Percentiles rank a stretch among this genome's conserved stretches.
Evolutionary conservation across 2,113 vertebrate species (phyloP).

Genomic region (pig (Sus scrofa)): DNA sequence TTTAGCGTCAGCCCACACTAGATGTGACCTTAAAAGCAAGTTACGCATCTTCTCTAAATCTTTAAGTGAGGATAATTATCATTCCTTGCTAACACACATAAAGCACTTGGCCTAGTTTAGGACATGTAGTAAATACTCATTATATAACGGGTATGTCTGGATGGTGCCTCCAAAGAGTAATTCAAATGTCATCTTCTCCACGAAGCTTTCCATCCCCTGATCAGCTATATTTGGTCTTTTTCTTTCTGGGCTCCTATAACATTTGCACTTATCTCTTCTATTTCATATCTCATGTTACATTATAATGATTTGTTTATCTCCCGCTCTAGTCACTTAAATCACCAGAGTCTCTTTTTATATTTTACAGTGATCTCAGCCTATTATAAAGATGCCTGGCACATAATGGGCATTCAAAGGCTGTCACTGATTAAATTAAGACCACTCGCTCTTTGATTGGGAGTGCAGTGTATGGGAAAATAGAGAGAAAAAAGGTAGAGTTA

Average conservation of each 20-base stretch:
- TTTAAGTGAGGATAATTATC: neutral
- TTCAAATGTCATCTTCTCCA: neutral
- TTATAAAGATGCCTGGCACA: neutral
- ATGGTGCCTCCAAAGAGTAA: neutral
- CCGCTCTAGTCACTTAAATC: neutral
- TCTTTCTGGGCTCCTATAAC: neutral
- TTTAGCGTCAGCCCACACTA: neutral
- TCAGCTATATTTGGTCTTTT: neutral
- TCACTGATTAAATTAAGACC: neutral
- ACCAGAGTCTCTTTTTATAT: neutral
- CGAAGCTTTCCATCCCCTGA: neutral
- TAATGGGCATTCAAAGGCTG: neutral
- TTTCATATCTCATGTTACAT: neutral
- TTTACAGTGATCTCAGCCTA: neutral
- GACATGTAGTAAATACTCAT: neutral
- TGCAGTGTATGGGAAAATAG: neutral
- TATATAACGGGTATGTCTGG: neutral
- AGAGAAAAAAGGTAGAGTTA: neutral
- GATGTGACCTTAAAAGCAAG: neutral
- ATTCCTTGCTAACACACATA: neutral
- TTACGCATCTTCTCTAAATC: neutral
- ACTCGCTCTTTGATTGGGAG: neutral
- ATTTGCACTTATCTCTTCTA: neutral
- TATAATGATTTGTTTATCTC: neutral
- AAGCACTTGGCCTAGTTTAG: neutral